Evolutionary conservation across 2,113 vertebrate genomes (phyloP).

Genomic region (Nothocercus nigrocapillus): DNA sequence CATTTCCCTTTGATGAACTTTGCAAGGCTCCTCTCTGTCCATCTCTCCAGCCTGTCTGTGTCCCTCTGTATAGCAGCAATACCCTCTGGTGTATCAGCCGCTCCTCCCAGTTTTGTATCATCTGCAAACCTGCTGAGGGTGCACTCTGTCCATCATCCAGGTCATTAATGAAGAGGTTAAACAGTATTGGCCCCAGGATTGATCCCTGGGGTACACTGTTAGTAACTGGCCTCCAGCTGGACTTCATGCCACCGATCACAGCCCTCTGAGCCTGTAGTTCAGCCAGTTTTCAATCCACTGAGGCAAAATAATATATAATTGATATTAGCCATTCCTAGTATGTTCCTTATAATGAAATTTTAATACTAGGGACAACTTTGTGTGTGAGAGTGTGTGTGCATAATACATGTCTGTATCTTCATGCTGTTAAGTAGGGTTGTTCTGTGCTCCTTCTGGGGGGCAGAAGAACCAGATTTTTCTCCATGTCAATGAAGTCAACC

Average conservation of each 20-base stretch:
- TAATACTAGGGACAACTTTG: constrained; percentile 38
- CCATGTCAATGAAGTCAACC: neutral
- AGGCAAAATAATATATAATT: constrained; percentile 50
- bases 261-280: neutral
- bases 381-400: neutral
- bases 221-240: neutral
- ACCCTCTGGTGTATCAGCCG: neutral
- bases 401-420: neutral
- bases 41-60: neutral
- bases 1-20: neutral
- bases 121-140: neutral
- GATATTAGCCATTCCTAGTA: constrained; percentile 54
- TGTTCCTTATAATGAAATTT: constrained; percentile 53
- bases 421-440: neutral
- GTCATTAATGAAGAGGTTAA: neutral
- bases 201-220: neutral
- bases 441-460: neutral
- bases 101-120: neutral
- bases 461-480: neutral
- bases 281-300: neutral
- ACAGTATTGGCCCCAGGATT: neutral
- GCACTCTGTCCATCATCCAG: neutral
- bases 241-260: neutral
- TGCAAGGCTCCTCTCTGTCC: neutral
- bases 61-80: neutral